phyloP scores from a whole-genome alignment of 2,113 vertebrate genomes.

The Urocolius indicus region DNA sequence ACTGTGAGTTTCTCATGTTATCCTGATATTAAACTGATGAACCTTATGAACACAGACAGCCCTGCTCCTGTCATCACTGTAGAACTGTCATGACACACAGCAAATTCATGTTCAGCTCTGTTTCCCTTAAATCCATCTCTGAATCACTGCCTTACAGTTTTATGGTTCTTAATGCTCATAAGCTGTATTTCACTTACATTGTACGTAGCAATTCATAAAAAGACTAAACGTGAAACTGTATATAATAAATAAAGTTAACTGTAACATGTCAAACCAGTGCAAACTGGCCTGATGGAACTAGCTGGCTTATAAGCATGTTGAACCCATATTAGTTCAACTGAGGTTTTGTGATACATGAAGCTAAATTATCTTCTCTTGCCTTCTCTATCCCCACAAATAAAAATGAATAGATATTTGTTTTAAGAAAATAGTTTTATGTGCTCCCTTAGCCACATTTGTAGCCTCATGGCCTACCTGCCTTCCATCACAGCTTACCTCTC shows the following conservation, averaged over 20 bases:
- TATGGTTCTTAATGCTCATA: not conserved
- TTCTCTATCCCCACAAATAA: not conserved
- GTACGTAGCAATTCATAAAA: not conserved
- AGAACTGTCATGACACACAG: not conserved
- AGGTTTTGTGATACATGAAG: not conserved
- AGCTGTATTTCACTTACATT: not conserved
- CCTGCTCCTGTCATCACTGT: not conserved
- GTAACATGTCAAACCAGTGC: not conserved
- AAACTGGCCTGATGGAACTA: not conserved
- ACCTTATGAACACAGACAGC: not conserved
- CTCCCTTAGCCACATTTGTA: not conserved
- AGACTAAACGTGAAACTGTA: not conserved
- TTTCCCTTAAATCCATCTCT: not conserved
- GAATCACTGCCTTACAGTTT: not conserved
- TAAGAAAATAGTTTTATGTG: not conserved
- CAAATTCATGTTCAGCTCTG: not conserved
- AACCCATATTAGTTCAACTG: not conserved
- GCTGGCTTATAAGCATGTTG: not conserved
- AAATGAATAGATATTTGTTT: not conserved
- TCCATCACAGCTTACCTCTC: not conserved
- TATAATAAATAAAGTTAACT: not conserved
- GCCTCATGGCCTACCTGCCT: not conserved
- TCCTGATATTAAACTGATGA: slow-evolving; percentile 10
- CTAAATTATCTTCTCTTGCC: not conserved
- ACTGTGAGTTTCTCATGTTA: not conserved